These are phyloP conservation scores for Porphyrio hochstetteri DNA, from an alignment of 2,113 vertebrate genomes.

Conservation along the genomic window DNA sequence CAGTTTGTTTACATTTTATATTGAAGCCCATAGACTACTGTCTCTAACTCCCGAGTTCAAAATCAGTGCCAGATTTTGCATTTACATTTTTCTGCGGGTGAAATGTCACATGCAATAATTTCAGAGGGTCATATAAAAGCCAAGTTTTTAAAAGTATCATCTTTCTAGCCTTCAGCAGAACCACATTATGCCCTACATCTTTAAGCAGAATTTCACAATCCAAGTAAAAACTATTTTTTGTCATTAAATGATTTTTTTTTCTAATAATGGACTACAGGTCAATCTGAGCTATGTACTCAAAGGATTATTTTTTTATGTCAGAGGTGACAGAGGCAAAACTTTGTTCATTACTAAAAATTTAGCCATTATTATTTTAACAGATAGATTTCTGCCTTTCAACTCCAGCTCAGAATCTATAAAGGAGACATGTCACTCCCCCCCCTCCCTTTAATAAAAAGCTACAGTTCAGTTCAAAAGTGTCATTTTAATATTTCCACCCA, in stretches of 20 bases:
- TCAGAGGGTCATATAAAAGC: neutral
- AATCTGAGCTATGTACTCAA: neutral
- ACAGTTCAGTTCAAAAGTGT: slow-evolving; percentile 49
- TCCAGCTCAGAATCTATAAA: neutral
- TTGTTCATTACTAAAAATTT: neutral
- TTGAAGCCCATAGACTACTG: neutral
- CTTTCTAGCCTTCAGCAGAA: neutral
- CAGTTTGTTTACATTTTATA: neutral
- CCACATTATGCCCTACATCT: neutral
- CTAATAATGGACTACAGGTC: neutral
- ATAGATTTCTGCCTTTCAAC: neutral
- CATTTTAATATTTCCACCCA: slow-evolving; percentile 68
- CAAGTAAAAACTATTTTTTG: neutral
- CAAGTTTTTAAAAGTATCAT: neutral
- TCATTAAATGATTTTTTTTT: neutral
- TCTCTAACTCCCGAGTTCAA: neutral
- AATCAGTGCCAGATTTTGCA: neutral
- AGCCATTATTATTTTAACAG: neutral
- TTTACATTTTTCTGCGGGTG: neutral
- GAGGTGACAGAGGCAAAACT: neutral
- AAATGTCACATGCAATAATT: neutral
- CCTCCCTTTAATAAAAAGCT: slow-evolving; percentile 50
- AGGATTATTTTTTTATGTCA: neutral
- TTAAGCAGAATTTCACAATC: neutral
- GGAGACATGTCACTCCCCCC: neutral